A percentile compares a stretch with the other conserved stretches of the same genome.
These are phyloP conservation scores for Venusia cambrica DNA, from an alignment of 2,888 invertebrate genomes.

Conservation along the genomic window DNA sequence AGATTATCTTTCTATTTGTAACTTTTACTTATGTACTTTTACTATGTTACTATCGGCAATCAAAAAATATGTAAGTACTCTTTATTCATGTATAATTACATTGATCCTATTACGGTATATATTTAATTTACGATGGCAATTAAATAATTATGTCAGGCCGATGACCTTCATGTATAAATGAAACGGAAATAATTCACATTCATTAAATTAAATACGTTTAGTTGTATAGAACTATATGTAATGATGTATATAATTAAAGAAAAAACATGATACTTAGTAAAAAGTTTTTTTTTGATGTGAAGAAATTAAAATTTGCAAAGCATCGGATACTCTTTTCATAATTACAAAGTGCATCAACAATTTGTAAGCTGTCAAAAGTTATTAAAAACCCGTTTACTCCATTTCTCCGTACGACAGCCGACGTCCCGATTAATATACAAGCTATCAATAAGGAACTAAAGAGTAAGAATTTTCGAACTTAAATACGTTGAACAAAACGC, in stretches of 20 bases:
- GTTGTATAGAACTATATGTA: no score
- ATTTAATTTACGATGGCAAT: slow-evolving; percentile 15
- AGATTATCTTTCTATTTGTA: no score
- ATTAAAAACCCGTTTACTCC: slow-evolving; percentile 25
- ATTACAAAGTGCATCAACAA: slow-evolving; percentile 14
- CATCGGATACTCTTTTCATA: slow-evolving; percentile 8
- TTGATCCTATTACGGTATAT: no score
- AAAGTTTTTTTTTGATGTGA: no score
- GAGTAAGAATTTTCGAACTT: slow-evolving; percentile 7
- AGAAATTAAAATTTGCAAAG: slow-evolving; percentile 13
- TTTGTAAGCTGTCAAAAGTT: slow-evolving; percentile 21
- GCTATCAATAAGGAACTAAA: slow-evolving; percentile 36
- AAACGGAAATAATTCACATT: slow-evolving; percentile 11
- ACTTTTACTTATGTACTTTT: no score
- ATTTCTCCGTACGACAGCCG: slow-evolving; percentile 20
- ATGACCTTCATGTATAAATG: slow-evolving; percentile 9
- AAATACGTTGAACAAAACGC: neutral
- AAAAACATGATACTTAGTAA: no score
- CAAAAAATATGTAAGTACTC: no score
- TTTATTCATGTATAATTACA: no score
- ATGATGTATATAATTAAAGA: no score
- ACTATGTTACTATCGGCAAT: no score
- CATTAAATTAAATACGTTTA: slow-evolving; percentile 8
- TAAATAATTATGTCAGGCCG: slow-evolving; percentile 12
- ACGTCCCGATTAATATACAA: slow-evolving; percentile 33